phyloP scores from a whole-genome alignment of 1,140 invertebrate genomes.

The Heliconius eleuchia region DNA sequence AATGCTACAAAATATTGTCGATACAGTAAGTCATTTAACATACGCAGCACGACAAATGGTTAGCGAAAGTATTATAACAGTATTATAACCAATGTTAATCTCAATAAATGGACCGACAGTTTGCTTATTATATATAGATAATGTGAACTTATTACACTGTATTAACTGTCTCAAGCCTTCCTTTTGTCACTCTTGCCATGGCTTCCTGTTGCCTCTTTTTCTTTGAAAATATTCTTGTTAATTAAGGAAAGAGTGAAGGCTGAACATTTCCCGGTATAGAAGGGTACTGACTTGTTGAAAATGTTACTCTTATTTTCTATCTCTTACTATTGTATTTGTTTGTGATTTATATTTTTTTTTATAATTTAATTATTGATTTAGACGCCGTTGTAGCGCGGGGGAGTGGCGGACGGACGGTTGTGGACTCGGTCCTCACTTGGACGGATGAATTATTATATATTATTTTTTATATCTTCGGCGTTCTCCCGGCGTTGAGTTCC shows the following conservation, averaged over 20 bases:
- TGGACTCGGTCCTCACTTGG: too few relatives aligned
- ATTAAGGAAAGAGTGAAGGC: constrained; percentile 75
- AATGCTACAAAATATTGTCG: not conserved
- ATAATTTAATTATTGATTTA: not conserved
- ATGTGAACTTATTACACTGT: constrained; percentile 34
- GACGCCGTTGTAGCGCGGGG: too few relatives aligned
- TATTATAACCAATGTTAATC: constrained; percentile 19
- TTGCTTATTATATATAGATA: constrained; percentile 35
- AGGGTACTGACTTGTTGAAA: constrained; percentile 69
- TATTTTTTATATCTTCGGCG: too few relatives aligned
- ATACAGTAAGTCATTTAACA: not conserved
- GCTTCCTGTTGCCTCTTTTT: constrained; percentile 65
- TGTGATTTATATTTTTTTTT: not conserved
- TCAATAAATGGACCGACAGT: constrained; percentile 29
- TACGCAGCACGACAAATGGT: not conserved
- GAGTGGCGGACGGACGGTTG: too few relatives aligned
- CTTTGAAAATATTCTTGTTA: constrained; percentile 70
- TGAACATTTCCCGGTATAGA: constrained; percentile 71
- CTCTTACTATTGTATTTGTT: not conserved
- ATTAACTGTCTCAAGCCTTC: constrained; percentile 42
- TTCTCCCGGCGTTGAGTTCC: too few relatives aligned
- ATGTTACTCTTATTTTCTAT: constrained; percentile 50
- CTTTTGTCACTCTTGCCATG: constrained; percentile 60
- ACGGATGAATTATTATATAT: too few relatives aligned
- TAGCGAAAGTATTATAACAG: not conserved